A percentile compares a stretch with the other conserved stretches of the same genome.
Evolutionary conservation across 2,797 vertebrate species (phyloP).

Genomic region (Siniperca undulata): DNA sequence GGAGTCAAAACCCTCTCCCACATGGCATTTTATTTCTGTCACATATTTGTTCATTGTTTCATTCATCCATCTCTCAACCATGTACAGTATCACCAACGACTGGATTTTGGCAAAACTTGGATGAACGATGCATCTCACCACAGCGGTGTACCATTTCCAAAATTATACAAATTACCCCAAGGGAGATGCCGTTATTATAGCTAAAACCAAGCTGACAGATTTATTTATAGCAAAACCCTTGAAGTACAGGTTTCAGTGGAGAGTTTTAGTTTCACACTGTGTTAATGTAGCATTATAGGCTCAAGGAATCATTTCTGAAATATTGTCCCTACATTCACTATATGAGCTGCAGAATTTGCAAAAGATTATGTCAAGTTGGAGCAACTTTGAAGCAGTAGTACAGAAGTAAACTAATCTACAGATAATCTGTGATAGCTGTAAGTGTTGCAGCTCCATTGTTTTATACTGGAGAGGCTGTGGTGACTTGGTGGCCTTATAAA

Average conservation of each 20-base stretch:
- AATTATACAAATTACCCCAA: constrained; percentile 43
- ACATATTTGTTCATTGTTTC: constrained; percentile 50
- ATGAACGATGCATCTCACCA: constrained; percentile 7
- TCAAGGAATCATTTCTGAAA: constrained; percentile 11
- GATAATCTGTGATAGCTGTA: constrained; percentile 29
- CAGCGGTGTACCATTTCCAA: constrained; percentile 35
- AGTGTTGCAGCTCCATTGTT: constrained; percentile 49
- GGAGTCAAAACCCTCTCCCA: constrained; percentile 20
- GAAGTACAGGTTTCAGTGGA: constrained; percentile 7
- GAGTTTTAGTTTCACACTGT: constrained; percentile 25
- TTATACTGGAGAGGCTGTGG: constrained; percentile 52
- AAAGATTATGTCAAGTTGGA: neutral
- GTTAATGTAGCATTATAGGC: constrained; percentile 5
- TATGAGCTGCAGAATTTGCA: neutral
- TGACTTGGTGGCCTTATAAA: constrained; percentile 65
- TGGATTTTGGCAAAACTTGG: constrained; percentile 25
- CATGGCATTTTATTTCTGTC: constrained; percentile 48
- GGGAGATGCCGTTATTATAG: constrained; percentile 46
- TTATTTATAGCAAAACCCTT: constrained; percentile 38
- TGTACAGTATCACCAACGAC: neutral
- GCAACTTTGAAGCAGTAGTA: constrained; percentile 2
- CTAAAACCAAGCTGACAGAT: constrained; percentile 42
- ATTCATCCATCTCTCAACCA: constrained; percentile 10
- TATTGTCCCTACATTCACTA: neutral
- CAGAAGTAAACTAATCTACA: constrained; percentile 8